These are phyloP conservation scores for Coenonympha glycerion DNA, from an alignment of 2,888 invertebrate genomes.

Conservation along the genomic window DNA sequence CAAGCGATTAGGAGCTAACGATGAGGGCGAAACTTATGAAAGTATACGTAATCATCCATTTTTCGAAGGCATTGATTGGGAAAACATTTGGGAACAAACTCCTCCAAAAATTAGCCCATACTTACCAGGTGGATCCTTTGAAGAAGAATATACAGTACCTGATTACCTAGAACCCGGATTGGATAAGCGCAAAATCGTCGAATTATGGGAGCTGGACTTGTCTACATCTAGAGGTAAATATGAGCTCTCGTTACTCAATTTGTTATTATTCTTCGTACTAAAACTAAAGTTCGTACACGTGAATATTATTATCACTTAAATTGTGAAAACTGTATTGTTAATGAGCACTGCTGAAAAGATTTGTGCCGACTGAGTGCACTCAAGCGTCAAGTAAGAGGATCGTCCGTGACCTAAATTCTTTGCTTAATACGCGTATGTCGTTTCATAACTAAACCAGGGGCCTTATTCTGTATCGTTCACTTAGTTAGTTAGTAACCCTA, in stretches of 20 bases:
- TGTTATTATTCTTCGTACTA: too few species aligned
- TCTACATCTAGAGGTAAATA: constrained; percentile 65
- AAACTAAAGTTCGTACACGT: too few species aligned
- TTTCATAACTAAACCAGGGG: constrained; percentile 52
- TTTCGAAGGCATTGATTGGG: constrained; percentile 89
- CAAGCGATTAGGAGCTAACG: constrained; percentile 87
- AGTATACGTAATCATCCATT: constrained; percentile 91
- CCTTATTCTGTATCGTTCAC: too few species aligned
- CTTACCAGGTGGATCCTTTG: constrained; percentile 81
- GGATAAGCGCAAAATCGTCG: constrained; percentile 86
- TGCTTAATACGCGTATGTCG: constrained; percentile 51
- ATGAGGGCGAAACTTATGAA: constrained; percentile 81
- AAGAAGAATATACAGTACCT: constrained; percentile 83
- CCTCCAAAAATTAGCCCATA: constrained; percentile 90
- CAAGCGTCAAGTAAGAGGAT: constrained; percentile 65
- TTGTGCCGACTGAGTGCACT: constrained; percentile 49
- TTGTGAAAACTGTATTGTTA: constrained; percentile 16
- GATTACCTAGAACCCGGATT: constrained; percentile 91
- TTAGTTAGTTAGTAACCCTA: too few species aligned
- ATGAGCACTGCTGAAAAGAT: constrained; percentile 50
- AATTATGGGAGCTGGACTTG: constrained; percentile 83
- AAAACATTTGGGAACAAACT: constrained; percentile 82
- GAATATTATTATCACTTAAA: not conserved
- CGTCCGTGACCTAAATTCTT: constrained; percentile 67
- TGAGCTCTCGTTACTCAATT: not conserved